phyloP scores from a whole-genome alignment of 2,797 vertebrate genomes.

The Melanotaenia trifasciata region DNA sequence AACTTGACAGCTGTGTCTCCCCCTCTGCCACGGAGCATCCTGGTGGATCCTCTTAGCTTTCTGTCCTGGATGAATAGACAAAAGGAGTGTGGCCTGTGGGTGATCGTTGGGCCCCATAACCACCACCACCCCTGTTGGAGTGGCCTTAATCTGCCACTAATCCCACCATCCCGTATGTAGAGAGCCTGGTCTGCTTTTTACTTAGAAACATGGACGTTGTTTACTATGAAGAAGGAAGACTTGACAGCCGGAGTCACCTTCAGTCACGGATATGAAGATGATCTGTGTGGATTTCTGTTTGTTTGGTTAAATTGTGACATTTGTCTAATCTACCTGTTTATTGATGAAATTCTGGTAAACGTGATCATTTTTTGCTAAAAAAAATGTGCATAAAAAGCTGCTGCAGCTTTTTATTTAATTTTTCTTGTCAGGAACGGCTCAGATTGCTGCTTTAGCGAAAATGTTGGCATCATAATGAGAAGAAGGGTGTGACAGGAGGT shows the following conservation, averaged over 20 bases:
- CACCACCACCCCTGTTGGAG: slow-evolving; percentile 33
- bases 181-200: slow-evolving; percentile 1
- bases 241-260: neutral
- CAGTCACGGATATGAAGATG: rapidly evolving
- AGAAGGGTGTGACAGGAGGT: slow-evolving; percentile 55
- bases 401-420: neutral
- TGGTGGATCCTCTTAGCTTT: neutral
- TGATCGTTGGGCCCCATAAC: slow-evolving; percentile 31
- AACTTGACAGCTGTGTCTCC: neutral
- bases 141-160: slow-evolving; percentile 78
- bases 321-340: neutral
- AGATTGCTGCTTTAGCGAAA: slow-evolving; percentile 17
- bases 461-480: slow-evolving; percentile 47
- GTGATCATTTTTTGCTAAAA: neutral
- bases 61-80: slow-evolving; percentile 20
- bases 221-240: neutral
- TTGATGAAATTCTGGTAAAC: neutral
- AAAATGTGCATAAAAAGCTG: neutral
- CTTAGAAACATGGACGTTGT: slow-evolving; percentile 1
- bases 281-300: neutral
- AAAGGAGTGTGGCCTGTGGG: slow-evolving; percentile 29
- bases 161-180: slow-evolving; percentile 43
- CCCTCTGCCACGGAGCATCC: neutral
- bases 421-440: neutral
- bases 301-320: rapidly evolving